Conservation (phyloP, 2,797 vertebrate genomes). For the Alca torda region DNA sequence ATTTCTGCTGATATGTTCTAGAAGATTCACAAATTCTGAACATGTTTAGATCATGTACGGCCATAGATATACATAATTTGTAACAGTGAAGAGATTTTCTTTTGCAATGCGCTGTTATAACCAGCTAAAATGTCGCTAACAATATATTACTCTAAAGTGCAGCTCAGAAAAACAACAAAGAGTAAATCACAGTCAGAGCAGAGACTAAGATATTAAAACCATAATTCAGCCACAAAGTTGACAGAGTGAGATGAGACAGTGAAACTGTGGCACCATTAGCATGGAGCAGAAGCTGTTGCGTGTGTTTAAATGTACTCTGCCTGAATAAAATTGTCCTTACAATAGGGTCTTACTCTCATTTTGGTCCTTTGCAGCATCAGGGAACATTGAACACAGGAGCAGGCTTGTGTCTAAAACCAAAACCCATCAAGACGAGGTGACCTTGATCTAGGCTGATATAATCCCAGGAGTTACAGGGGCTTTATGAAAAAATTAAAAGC, state of each 20-base stretch:
- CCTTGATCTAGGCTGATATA: background rate
- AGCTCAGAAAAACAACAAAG: background rate
- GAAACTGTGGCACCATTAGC: background rate
- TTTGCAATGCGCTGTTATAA: background rate
- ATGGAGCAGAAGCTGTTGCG: background rate
- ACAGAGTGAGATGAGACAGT: background rate
- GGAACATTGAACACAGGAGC: background rate
- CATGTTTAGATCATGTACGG: accelerated
- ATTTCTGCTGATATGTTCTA: background rate
- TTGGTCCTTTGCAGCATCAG: background rate
- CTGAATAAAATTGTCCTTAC: background rate
- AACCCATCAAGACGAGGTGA: accelerated
- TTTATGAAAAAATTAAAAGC: background rate
- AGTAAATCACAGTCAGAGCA: background rate
- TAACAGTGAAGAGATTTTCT: background rate
- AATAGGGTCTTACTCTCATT: background rate
- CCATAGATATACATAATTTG: background rate
- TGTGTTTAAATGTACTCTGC: background rate
- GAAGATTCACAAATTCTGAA: background rate
- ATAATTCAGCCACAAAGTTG: conserved; percentile 12
- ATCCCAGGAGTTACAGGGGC: background rate
- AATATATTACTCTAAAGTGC: background rate
- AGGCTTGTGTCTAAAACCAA: background rate
- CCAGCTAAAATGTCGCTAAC: background rate
- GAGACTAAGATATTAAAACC: conserved; percentile 18